A percentile compares a stretch with the other conserved stretches of the same genome.
phyloP scores from a whole-genome alignment of 2,113 vertebrate species.

The Narcine bancroftii region DNA sequence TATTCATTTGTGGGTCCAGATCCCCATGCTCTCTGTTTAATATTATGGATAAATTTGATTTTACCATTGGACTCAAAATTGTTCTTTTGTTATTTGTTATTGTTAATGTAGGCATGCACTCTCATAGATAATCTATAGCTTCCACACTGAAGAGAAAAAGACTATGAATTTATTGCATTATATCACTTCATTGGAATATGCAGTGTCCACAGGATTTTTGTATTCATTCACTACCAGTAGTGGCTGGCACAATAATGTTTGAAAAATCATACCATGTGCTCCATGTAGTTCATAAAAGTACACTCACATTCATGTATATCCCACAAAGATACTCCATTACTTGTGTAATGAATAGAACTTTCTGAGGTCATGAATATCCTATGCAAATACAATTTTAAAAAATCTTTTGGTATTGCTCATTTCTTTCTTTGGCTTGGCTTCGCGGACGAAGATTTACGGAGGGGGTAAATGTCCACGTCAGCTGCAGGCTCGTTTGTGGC shows the following conservation, averaged over 20 bases:
- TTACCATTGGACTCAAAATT: neutral
- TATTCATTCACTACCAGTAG: too few relatives aligned
- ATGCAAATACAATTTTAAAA: neutral
- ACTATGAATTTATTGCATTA: neutral
- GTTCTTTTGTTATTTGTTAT: neutral
- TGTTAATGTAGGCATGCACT: neutral
- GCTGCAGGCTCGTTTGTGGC: too few relatives aligned
- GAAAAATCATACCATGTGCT: too few relatives aligned
- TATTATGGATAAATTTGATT: neutral
- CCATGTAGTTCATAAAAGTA: too few relatives aligned
- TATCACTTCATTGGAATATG: neutral
- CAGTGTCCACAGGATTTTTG: too few relatives aligned
- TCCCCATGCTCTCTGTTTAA: neutral
- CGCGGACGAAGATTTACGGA: too few relatives aligned
- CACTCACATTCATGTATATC: too few relatives aligned
- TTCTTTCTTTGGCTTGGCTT: too few relatives aligned
- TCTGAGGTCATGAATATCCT: neutral
- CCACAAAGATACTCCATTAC: neutral
- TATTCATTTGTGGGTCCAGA: neutral
- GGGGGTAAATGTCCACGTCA: too few relatives aligned
- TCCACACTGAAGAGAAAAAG: neutral
- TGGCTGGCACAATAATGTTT: too few relatives aligned
- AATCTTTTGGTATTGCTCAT: neutral
- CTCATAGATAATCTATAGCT: neutral
- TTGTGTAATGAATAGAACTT: neutral